A percentile compares a stretch with the other conserved stretches of the same genome.
Evolutionary conservation across 2,113 vertebrate species (phyloP).

Genomic region (Alces alces): DNA sequence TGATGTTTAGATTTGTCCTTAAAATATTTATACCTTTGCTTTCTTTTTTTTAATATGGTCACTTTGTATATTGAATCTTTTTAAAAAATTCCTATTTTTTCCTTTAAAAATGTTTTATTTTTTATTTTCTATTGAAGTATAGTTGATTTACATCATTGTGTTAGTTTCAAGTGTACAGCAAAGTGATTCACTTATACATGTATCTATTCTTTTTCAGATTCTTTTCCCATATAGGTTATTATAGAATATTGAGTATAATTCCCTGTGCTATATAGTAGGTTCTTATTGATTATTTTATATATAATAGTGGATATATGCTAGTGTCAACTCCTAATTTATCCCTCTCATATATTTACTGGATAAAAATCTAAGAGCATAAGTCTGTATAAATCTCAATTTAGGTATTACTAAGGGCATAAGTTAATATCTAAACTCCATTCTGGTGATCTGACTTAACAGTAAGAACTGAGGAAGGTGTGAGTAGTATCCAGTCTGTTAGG

Average conservation of each 20-base stretch:
- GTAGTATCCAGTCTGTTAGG: neutral
- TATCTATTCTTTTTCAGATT: neutral
- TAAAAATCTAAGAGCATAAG: slow-evolving; percentile 26
- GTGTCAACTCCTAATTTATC: neutral
- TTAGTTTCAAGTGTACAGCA: neutral
- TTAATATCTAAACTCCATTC: neutral
- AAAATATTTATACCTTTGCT: neutral
- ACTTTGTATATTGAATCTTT: slow-evolving; percentile 32
- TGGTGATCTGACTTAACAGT: neutral
- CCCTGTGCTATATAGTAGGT: neutral
- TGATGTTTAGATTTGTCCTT: slow-evolving; percentile 21
- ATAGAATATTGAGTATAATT: neutral
- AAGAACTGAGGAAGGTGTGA: neutral
- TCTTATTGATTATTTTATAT: neutral
- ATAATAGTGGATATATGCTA: neutral
- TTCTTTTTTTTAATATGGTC: neutral
- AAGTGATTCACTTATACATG: neutral
- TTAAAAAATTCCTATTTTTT: neutral
- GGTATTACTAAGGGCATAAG: slow-evolving; percentile 9
- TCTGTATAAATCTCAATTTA: neutral
- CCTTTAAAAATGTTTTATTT: neutral
- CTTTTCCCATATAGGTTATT: neutral
- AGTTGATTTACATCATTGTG: neutral
- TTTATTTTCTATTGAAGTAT: neutral
- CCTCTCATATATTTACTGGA: neutral